Base-by-base conservation (phyloP, 2,113 vertebrate species). In the Talpa occidentalis region DNA sequence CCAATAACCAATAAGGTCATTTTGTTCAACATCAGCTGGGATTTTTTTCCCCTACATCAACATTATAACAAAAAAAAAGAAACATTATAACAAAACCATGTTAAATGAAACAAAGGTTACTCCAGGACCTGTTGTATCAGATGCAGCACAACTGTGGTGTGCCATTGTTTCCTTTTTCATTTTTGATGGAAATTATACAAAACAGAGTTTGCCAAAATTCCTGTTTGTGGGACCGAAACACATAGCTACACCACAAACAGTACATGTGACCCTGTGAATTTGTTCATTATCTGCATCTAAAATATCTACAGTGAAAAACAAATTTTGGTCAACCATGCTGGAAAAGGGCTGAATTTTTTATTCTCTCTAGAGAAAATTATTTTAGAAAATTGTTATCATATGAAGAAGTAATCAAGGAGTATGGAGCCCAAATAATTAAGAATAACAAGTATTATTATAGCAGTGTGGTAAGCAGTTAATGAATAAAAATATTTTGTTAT, bases 291-390 rank as follows among this genome's bases (percentile, higher is more conserved):
- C 60, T 56, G 26, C 21, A 86, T 32, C 44, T 54, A 80, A 81
- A 69, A 26, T 81, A 49, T 87, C 35, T 73, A 67, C 22, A 52
- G 76, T 42, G 67, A 40, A 37, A 21, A 37, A 42, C 21, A 37
- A 85, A 80, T 37, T 59, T 70, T 47, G 56, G 59, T 60, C 69
- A 52, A 52, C 72, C 14, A 62, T 0, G 2, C 32, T 72, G 74
- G 67, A 86, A 32, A 91, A 95, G 93, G 40, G 12, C 49, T 69
- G 59, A 54, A 80, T 62, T 30, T 79, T 78, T 62, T 44, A 88
- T 72, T 90, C 12, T 67, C 64, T 52, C 15, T 73, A 22, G 4
- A 70, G 35, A 72, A 76, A 78, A 37, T 66, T 54, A 60, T 62
- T 82, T 82, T 79, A 78, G 69, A 92, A 92, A 78, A 87, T 44